Conservation (phyloP, 2,113 vertebrate species). For the Dermatemys mawii region DNA sequence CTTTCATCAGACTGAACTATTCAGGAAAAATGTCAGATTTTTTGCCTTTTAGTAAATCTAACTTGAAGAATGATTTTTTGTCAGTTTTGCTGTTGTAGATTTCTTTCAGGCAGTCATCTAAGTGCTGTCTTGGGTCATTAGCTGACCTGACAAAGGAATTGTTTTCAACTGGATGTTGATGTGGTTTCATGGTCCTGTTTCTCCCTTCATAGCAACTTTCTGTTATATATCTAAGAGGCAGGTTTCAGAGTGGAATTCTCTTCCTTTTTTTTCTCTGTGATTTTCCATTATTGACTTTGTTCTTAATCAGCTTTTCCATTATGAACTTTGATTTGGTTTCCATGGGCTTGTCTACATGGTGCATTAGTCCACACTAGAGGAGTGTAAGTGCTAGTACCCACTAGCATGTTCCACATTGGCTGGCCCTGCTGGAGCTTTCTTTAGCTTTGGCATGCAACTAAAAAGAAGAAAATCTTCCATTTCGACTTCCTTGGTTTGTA, state of each 20-base stretch:
- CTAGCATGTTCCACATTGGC: background rate
- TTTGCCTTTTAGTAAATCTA: accelerated
- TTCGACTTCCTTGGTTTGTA: background rate
- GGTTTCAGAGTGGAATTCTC: background rate
- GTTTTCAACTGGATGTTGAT: background rate
- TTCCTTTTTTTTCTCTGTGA: background rate
- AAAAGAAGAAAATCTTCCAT: background rate
- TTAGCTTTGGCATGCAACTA: background rate
- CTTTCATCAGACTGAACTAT: background rate
- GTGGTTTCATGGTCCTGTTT: slow-evolving; percentile 2
- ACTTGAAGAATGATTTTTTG: background rate
- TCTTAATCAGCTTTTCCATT: background rate
- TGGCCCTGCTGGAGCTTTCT: background rate
- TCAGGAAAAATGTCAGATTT: background rate
- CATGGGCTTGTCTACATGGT: background rate
- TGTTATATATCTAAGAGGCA: background rate
- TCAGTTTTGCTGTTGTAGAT: background rate
- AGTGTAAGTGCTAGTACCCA: background rate
- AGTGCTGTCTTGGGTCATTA: background rate
- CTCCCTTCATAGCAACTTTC: background rate
- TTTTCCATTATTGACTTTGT: slow-evolving; percentile 14
- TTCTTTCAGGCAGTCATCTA: slow-evolving; percentile 20
- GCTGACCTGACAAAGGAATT: slow-evolving; percentile 43
- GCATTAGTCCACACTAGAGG: background rate
- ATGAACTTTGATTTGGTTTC: background rate